Conservation (phyloP, 2,113 vertebrate species). For the Rhinolophus ferrumequinum region DNA sequence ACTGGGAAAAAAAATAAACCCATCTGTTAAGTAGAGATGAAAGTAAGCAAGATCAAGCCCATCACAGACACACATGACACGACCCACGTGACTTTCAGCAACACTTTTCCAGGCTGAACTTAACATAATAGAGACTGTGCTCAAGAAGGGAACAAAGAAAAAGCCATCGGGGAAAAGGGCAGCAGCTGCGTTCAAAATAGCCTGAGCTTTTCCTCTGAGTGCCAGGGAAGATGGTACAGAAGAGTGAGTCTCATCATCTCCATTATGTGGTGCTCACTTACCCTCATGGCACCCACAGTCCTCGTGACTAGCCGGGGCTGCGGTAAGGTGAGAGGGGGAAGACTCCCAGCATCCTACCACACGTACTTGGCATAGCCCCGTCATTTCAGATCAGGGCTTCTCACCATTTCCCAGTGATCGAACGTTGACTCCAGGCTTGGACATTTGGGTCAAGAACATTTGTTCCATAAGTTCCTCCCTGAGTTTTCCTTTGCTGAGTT, state of each 20-base stretch:
- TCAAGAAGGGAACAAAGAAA: background rate
- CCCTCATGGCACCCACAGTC: background rate
- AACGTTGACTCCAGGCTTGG: background rate
- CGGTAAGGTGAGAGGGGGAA: background rate
- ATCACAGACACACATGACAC: background rate
- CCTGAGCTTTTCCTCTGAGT: background rate
- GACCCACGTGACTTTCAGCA: background rate
- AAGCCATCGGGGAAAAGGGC: background rate
- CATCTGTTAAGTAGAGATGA: background rate
- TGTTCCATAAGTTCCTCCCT: background rate
- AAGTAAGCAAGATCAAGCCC: background rate
- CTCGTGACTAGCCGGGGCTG: background rate
- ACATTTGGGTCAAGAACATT: background rate
- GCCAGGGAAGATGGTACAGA: background rate
- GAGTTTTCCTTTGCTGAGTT: background rate
- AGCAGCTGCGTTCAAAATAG: background rate
- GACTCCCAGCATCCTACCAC: background rate
- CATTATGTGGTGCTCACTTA: accelerated
- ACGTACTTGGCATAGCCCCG: background rate
- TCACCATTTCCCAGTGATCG: background rate
- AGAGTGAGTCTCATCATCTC: background rate
- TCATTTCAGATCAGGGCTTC: background rate
- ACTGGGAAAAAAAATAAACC: background rate
- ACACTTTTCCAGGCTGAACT: background rate
- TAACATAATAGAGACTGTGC: background rate